A percentile compares a stretch with the other conserved stretches of the same genome.
These are phyloP conservation scores for Diglossa brunneiventris DNA, from an alignment of 2,113 vertebrate genomes.

Conservation along the genomic window DNA sequence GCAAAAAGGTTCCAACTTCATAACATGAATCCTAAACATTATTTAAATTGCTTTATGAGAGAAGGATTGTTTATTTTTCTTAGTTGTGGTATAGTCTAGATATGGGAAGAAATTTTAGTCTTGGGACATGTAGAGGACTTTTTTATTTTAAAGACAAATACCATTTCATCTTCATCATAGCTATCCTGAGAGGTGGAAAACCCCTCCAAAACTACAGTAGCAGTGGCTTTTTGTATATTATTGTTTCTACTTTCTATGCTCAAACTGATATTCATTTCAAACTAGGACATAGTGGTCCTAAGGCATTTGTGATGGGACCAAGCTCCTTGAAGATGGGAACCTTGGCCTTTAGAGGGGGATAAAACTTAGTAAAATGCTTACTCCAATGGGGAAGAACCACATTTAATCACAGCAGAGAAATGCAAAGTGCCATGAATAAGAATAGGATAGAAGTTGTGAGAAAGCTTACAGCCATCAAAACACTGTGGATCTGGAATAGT, in stretches of 20 bases:
- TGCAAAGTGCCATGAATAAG: background rate
- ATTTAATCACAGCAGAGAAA: background rate
- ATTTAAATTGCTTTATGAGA: background rate
- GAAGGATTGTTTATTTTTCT: background rate
- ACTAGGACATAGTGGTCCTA: background rate
- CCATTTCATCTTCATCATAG: background rate
- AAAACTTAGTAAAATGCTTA: background rate
- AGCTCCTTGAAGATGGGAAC: background rate
- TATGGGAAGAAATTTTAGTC: background rate
- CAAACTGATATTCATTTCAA: background rate
- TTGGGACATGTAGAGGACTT: background rate
- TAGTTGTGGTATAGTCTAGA: background rate
- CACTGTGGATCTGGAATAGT: background rate
- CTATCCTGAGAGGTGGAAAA: background rate
- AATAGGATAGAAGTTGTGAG: background rate
- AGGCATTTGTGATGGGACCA: background rate
- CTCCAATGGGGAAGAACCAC: background rate
- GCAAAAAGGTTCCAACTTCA: background rate
- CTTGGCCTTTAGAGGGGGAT: background rate
- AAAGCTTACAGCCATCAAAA: background rate
- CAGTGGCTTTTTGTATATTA: background rate
- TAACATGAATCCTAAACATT: background rate
- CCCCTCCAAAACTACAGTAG: fast-evolving
- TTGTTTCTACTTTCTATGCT: background rate
- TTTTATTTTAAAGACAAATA: background rate